Evolutionary conservation across 2,797 vertebrate species (phyloP).

Genomic region (Falco biarmicus): DNA sequence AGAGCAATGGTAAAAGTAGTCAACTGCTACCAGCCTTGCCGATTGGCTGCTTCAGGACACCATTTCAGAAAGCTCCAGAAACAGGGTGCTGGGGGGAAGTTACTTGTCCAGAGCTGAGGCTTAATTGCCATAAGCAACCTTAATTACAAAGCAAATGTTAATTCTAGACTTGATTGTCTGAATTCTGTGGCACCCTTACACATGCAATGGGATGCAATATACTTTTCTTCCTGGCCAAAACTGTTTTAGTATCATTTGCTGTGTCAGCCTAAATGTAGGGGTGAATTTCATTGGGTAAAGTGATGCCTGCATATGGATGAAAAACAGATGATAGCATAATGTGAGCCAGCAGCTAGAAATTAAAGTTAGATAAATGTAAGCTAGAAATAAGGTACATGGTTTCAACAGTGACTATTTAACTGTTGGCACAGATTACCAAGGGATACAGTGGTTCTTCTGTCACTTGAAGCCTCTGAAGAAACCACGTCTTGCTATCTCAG

Average conservation of each 20-base stretch:
- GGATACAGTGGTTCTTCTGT: not conserved
- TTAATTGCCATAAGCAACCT: not conserved
- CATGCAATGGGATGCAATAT: not conserved
- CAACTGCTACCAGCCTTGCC: not conserved
- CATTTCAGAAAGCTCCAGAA: not conserved
- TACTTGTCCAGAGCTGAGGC: not conserved
- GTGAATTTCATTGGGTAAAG: not conserved
- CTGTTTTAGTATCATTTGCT: not conserved
- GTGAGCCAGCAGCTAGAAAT: not conserved
- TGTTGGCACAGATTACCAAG: not conserved
- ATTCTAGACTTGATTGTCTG: not conserved
- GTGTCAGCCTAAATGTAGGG: not conserved
- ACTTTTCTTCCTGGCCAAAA: not conserved
- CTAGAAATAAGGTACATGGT: not conserved
- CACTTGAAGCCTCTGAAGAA: not conserved
- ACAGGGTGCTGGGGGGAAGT: not conserved
- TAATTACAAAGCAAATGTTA: not conserved
- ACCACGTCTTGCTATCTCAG: not conserved
- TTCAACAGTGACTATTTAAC: not conserved
- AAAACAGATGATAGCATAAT: constrained; percentile 31
- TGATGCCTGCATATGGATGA: not conserved
- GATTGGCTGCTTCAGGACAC: not conserved
- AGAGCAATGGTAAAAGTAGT: not conserved
- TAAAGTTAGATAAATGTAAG: not conserved
- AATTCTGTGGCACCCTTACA: not conserved